A percentile compares a stretch with the other conserved stretches of the same genome.
Conservation (phyloP, 2,113 vertebrate genomes). For the Xyrauchen texanus region DNA sequence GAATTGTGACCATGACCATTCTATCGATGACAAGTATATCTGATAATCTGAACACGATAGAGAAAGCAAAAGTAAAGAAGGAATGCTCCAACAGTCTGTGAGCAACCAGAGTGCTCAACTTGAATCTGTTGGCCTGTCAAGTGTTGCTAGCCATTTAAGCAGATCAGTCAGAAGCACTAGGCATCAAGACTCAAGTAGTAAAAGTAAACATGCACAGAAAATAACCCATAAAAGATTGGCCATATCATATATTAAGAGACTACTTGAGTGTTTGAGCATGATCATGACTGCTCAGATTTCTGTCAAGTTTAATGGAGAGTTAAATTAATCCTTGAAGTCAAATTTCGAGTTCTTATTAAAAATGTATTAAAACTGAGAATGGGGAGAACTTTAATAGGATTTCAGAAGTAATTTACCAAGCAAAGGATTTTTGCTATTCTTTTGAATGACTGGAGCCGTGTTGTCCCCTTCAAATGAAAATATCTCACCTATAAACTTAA, state of each 20-base stretch:
- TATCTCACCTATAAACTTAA: too few relatives aligned
- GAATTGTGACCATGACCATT: too few relatives aligned
- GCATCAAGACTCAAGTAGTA: background rate
- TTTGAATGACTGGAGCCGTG: too few relatives aligned
- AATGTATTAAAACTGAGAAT: too few relatives aligned
- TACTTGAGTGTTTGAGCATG: too few relatives aligned
- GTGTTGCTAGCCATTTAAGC: background rate
- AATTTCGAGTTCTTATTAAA: too few relatives aligned
- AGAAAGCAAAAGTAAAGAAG: background rate
- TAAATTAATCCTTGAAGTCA: too few relatives aligned
- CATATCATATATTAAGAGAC: background rate
- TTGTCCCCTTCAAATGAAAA: too few relatives aligned
- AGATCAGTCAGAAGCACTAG: background rate
- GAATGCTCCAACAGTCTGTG: background rate
- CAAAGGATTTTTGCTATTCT: too few relatives aligned
- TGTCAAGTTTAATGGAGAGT: too few relatives aligned
- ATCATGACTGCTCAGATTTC: too few relatives aligned
- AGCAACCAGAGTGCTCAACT: background rate
- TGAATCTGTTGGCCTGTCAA: background rate
- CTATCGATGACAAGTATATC: background rate
- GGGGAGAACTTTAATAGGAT: background rate
- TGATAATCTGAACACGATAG: background rate
- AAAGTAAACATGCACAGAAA: background rate
- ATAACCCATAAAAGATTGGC: background rate
- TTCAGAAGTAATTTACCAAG: background rate